Evolutionary conservation across 2,797 vertebrate species (phyloP), one percentile per base, ranked within the genome.

Genomic region (Helicolenus hilgendorfi): DNA sequence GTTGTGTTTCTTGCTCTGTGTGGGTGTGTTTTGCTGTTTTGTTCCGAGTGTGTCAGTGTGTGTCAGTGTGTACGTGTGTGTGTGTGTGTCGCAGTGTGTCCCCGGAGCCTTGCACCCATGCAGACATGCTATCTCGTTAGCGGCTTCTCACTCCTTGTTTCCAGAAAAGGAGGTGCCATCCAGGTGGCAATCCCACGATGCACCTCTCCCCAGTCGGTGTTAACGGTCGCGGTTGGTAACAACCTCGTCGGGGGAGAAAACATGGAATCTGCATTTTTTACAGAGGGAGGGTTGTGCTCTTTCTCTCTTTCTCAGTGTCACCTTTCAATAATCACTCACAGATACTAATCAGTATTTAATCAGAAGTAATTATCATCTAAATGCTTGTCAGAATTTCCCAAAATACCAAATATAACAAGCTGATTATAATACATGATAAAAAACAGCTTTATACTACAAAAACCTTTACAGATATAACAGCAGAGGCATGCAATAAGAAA

Each of bases 111-210:
- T 94, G 94, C 96, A 97, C 96, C 92, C 95, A 94, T 92, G 94
- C 93, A 92, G 95, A 95, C 95, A 92, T 92, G 95, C 91, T 97
- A 97, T 94, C 96, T 97, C 93, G 96, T 97, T 97, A 97, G 94
- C 96, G 20, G 88, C 86, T 97, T 97, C 95, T 93, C 97, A 97
- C 97, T 96, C 93, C 75, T 87, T 60, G 68, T 84, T 92, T 93
- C 94, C 91, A 95, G 89, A 95, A 96, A 33, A 95, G 92, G 87
- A 95, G 94, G 94, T 94, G 96, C 86, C 84, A 95, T 94, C 89
- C 93, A 96, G 96, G 96, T 97, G 97, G 95, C 92, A 95, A 82
- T 92, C 91, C 89, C 92, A 94, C 76, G 69, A 94, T 93, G 90
- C 92, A 95, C 85, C 89, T 94, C 88, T 94, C 88, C 81, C 85